Evolutionary conservation across 2,113 vertebrate species (phyloP), one percentile per base, ranked within the genome.

Genomic region (Dascyllus trimaculatus): DNA sequence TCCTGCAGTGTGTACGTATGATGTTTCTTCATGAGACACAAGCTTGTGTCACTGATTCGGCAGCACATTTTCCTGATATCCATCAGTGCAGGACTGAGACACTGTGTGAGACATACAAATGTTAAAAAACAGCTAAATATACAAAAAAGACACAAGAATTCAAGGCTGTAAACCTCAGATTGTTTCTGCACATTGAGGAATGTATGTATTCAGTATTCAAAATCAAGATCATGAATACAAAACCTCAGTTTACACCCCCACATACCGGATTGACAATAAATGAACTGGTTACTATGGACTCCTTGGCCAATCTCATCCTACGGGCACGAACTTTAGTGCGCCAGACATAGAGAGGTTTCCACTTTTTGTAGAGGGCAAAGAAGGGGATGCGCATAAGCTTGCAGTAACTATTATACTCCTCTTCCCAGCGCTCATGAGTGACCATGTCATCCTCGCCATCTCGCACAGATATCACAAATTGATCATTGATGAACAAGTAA

Each of bases 331-430:
- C 91, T 11, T 95, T 96, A 59, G 82, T 88, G 60, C 80, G 94
- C 97, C 96, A 98, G 1, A 94, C 75, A 0, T 64, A 88, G 78
- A 98, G 97, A 5, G 95, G 91, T 69, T 96, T 96, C 94, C 95
- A 95, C 71, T 93, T 93, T 61, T 95, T 94, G 88, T 96, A 97
- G 46, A 73, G 95, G 60, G 92, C 75, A 84, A 98, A 96, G 74
- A 94, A 91, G n/a, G 95, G 95, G 66, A 97, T 96, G 76, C 86
- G 71, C 8, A 64, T 82, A 56, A 97, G 91, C 70, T 93, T 92
- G 75, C 74, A 90, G 81, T 96, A 90, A 72, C 85, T 91, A 1
- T 90, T 60, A 78, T 95, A 94, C 82, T 96, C 95, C 43, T 95
- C 84, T 49, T 95, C 93, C 95, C 95, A 96, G 56, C 91, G 87